A percentile compares a stretch with the other conserved stretches of the same genome.
These are phyloP conservation scores for Sericinus montela DNA, from an alignment of 2,888 invertebrate species.

Conservation along the genomic window DNA sequence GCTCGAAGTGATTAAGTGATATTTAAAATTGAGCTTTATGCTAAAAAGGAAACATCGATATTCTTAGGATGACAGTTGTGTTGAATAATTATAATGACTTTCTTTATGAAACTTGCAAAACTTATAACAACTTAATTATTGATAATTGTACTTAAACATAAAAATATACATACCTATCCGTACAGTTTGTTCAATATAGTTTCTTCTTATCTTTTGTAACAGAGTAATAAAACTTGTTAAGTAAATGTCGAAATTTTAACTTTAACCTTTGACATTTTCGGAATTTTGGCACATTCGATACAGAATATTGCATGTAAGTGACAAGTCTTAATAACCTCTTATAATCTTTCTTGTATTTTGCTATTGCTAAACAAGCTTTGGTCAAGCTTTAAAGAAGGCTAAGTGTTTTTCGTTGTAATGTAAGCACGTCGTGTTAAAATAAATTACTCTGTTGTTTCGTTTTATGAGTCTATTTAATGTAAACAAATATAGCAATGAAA, in stretches of 20 bases:
- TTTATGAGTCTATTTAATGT: too few relatives aligned
- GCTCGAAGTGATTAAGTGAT: slow-evolving; percentile 1
- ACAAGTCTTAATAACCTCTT: slow-evolving; percentile 17
- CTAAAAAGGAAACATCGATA: slow-evolving; percentile 5
- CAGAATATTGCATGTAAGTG: slow-evolving; percentile 17
- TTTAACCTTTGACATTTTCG: slow-evolving; percentile 18
- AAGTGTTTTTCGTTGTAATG: too few relatives aligned
- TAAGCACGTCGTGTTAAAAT: too few relatives aligned
- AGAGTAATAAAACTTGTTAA: slow-evolving; percentile 12
- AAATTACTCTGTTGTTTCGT: too few relatives aligned
- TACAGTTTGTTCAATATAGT: too few relatives aligned
- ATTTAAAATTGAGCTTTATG: background rate
- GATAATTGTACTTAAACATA: background rate
- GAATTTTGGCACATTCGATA: slow-evolving; percentile 15
- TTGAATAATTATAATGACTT: background rate
- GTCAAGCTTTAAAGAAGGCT: background rate
- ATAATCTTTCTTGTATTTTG: slow-evolving; percentile 6
- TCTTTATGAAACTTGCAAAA: slow-evolving; percentile 7
- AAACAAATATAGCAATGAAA: too few relatives aligned
- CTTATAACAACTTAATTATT: slow-evolving; percentile 10
- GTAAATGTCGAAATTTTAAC: slow-evolving; percentile 18
- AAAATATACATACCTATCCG: too few relatives aligned
- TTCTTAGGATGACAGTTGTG: slow-evolving; percentile 8
- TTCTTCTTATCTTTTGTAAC: slow-evolving; percentile 6
- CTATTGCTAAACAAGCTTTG: slow-evolving; percentile 1